These are phyloP conservation scores for Hirudinaria manillensis DNA, from an alignment of 2,888 invertebrate species.

Conservation along the genomic window DNA sequence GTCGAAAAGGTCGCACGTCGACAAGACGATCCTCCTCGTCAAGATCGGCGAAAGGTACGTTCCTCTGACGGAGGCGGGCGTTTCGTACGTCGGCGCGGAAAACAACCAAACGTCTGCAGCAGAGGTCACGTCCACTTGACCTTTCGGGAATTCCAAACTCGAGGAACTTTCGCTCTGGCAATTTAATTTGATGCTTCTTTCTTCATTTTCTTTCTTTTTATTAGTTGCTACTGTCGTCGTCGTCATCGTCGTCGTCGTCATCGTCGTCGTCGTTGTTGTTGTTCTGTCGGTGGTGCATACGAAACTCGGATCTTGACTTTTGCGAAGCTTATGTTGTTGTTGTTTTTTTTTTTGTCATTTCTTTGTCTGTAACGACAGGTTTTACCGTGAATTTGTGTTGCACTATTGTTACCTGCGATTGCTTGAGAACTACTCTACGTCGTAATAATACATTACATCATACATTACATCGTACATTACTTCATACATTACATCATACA, in stretches of 20 bases:
- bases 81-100: conserved; percentile 55
- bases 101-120: conserved; percentile 40
- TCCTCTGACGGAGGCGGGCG: conserved; percentile 82
- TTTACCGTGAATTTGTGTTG: too few relatives aligned
- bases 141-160: too few relatives aligned
- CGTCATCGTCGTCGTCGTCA: neutral
- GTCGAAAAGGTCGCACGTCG: conserved; percentile 79
- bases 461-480: too few relatives aligned
- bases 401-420: too few relatives aligned
- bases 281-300: neutral
- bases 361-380: neutral
- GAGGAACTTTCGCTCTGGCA: too few relatives aligned
- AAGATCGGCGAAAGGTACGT: conserved; percentile 87
- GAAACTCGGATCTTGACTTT: neutral
- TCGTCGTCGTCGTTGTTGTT: neutral
- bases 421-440: too few relatives aligned
- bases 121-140: too few relatives aligned
- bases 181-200: too few relatives aligned
- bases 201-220: too few relatives aligned
- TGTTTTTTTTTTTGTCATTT: neutral
- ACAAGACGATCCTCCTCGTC: conserved; percentile 82
- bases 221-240: conserved; percentile 1
- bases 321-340: conserved; percentile 3
- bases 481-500: too few relatives aligned
- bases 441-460: too few relatives aligned